Base-by-base conservation (phyloP, 2,888 invertebrate genomes). In the Ashinkailepas kermadecensis region DNA sequence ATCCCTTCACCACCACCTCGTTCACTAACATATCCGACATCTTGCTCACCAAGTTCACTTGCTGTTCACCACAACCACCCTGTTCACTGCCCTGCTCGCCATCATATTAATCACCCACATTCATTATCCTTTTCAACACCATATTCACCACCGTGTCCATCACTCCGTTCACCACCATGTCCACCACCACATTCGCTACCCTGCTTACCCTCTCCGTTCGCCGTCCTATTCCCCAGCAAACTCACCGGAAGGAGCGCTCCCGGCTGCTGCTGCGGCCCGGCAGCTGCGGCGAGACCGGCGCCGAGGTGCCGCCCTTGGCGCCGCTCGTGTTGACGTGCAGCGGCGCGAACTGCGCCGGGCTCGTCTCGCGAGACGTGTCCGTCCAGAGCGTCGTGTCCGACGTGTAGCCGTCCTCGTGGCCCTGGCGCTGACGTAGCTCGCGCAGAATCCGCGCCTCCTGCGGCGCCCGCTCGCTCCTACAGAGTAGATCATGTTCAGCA, bases 371-470 rank as follows among this genome's bases (percentile, higher is more conserved):
- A 1, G 85, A 85, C 2, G 93, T 93, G 86, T 93, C 93, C 80
- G 93, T 93, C 85, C 93, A 92, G 12, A 93, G 92, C 78, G 93
- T 93, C 57, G 93, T 93, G 86, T 93, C 93, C 86, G 93, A 93
- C 78, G 93, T 92, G 87, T 93, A 93, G 78, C 93, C 93, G 86
- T 93, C 93, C 86, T 85, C 84, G 11, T 2, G 78, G 23, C 58
- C 58, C n/a, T 79, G 78, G n/a, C 78, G 78, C 23, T 58, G 78
- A 80, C 90, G 87, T 81, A 92, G 87, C 86, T 92, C 91, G 10
- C 90, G 89, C 84, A 91, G 88, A 82, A 92, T 88, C 62, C 90
- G 88, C 84, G 90, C 90, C 88, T 94, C 94, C 86, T 92, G 91
- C 84, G 92, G 92, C 85, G 91, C 90, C 84, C 92, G 90, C 87